Conservation (phyloP, 1,140 invertebrate species). For the Apis florea region DNA sequence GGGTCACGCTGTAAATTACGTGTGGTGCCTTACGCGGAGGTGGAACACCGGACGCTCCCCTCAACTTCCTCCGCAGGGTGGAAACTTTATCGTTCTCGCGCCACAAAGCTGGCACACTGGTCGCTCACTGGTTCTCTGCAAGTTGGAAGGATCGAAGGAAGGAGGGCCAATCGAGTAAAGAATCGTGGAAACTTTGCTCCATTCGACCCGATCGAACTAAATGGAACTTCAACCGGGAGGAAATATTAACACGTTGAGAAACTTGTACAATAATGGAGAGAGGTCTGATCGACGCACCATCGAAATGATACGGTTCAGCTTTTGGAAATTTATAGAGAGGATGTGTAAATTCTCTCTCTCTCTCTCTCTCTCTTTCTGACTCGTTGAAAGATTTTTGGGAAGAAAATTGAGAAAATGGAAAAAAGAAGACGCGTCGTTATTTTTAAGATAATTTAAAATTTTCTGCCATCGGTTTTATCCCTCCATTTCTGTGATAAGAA, state of each 20-base stretch:
- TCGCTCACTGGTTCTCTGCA: too few species aligned
- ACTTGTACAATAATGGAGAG: neutral
- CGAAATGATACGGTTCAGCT: too few species aligned
- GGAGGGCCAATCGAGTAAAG: conserved; percentile 19
- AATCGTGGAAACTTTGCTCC: conserved; percentile 9
- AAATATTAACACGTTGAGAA: conserved; percentile 28
- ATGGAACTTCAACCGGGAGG: neutral
- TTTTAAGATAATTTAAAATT: too few species aligned
- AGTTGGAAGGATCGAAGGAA: neutral
- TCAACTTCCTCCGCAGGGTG: neutral
- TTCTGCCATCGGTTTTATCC: too few species aligned
- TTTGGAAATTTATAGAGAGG: neutral
- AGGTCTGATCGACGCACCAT: neutral
- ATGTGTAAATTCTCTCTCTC: too few species aligned
- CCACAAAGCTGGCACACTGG: conserved; percentile 11
- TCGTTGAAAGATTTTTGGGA: too few species aligned
- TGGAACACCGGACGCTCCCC: neutral
- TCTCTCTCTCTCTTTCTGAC: too few species aligned
- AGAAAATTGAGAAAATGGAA: too few species aligned
- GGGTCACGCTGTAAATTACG: conserved; percentile 33
- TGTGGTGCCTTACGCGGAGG: neutral
- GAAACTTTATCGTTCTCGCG: conserved; percentile 16
- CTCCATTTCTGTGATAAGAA: too few species aligned
- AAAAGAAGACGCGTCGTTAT: too few species aligned
- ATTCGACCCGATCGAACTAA: neutral